phyloP scores from a whole-genome alignment of 2,888 invertebrate species.

The Lutraria lutraria region DNA sequence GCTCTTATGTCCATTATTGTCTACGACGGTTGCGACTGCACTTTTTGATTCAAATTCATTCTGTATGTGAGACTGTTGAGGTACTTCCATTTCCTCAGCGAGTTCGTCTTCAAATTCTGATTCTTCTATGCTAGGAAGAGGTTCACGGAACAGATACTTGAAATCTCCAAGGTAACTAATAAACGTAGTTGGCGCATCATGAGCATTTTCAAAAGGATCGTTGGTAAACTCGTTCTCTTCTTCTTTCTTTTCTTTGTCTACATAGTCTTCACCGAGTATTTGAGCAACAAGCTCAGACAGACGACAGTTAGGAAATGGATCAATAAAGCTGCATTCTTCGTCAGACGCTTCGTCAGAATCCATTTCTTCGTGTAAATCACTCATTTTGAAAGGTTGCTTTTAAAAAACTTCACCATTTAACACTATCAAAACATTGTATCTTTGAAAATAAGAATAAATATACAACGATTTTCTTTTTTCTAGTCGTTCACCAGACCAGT shows the following conservation, averaged over 20 bases:
- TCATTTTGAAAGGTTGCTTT: neutral
- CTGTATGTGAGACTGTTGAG: neutral
- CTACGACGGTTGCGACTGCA: neutral
- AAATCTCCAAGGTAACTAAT: conserved; percentile 18
- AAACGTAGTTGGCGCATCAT: conserved; percentile 1
- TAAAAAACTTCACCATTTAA: neutral
- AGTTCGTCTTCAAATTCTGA: conserved; percentile 12
- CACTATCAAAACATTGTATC: too few species aligned
- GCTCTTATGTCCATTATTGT: neutral
- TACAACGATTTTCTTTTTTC: too few species aligned
- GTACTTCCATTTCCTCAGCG: neutral
- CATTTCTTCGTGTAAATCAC: neutral
- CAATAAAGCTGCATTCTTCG: neutral
- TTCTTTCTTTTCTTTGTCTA: conserved; percentile 8
- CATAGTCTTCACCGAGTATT: conserved; percentile 7
- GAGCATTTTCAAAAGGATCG: neutral
- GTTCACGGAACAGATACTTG: conserved; percentile 13
- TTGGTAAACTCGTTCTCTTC: neutral
- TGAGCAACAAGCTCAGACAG: conserved; percentile 28
- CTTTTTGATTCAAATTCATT: neutral
- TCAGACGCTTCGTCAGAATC: neutral
- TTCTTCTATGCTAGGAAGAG: conserved; percentile 21
- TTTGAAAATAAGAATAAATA: too few species aligned
- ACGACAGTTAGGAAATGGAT: conserved; percentile 21
- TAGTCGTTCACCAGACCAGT: too few species aligned